Conservation (phyloP, 1,140 invertebrate genomes). For the Drosophila repleta region DNA sequence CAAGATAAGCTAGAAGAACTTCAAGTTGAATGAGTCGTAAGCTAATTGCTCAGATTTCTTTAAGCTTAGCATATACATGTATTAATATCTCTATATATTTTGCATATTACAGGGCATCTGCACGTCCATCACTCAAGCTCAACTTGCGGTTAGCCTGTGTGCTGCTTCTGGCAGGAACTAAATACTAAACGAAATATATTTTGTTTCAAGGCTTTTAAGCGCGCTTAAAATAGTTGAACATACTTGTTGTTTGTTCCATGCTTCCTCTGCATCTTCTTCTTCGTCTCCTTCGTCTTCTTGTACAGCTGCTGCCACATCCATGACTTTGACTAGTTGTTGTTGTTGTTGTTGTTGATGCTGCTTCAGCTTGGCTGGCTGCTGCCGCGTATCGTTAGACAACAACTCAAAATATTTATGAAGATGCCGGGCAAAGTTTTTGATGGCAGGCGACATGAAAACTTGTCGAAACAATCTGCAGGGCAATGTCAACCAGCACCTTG, state of each 20-base stretch:
- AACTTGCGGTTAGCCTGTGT: not conserved
- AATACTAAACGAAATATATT: conserved; percentile 48
- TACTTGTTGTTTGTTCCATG: conserved; percentile 33
- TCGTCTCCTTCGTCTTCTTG: not conserved
- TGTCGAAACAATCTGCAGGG: conserved; percentile 69
- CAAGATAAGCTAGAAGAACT: too few species aligned
- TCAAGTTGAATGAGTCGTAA: too few species aligned
- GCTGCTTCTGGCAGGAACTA: conserved; percentile 16
- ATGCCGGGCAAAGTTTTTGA: conserved; percentile 62
- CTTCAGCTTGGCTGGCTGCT: conserved; percentile 8
- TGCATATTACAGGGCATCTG: not conserved
- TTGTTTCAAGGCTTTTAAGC: conserved; percentile 49
- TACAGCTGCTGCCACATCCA: not conserved
- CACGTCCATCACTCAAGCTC: too few species aligned
- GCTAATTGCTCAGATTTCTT: too few species aligned
- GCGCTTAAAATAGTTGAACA: conserved; percentile 46
- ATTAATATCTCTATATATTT: too few species aligned
- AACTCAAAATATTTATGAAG: conserved; percentile 76
- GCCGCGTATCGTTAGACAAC: conserved; percentile 58
- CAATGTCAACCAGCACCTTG: conserved; percentile 33
- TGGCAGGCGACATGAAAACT: conserved; percentile 66
- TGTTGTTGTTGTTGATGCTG: conserved; percentile 7
- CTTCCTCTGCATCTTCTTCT: not conserved
- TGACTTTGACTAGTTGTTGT: conserved; percentile 10
- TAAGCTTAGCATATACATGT: too few species aligned